Base-by-base conservation (phyloP, 2,888 invertebrate species). In the Agriopis leucophaearia region DNA sequence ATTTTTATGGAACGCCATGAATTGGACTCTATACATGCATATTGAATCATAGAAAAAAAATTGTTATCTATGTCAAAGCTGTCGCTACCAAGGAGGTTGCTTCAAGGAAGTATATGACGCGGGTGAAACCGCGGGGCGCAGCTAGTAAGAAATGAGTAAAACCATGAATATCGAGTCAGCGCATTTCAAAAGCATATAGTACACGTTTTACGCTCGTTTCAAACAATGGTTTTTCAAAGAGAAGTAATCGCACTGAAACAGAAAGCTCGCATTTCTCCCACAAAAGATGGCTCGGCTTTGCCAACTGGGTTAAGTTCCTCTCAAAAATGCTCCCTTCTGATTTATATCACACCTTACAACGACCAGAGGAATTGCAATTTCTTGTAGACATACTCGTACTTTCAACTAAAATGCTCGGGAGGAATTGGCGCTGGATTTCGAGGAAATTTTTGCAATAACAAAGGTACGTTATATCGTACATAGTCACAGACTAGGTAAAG, bases 311-410 rank as follows among this genome's bases (percentile, higher is more conserved):
- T 68, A 64, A 68, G 68, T 63, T 63, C 50, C 55, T 64, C 64
- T 68, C 59, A 68, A 68, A 67, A 68, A 68, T 68, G 48, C 56
- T 68, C 64, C 59, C 59, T 63, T 54, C 68, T 68, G 68, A 68
- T 68, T 68, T 64, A 68, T 68, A 64, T 68, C 68, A 60, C 68
- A 64, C 68, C 64, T 64, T 36, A 51, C 16, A 60, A n/a, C 58
- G 52, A 59, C 67, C 62, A 52, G 54, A 61, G 56, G 27, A 68
- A 64, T 56, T 60, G 68, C 50, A 68, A 64, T 68, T 64, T 64
- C 59, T 57, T 57, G 36, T 47, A 64, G 63, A 64, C 67, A 54
- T 58, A 8, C 27, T 67, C 36, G 36, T 36, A 44, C 27, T 67
- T 67, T 59, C 16, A 35, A 44, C 63, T 67, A 51, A 60, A 65